Evolutionary conservation across 2,113 vertebrate species (phyloP).

Genomic region (Rutilus rutilus): DNA sequence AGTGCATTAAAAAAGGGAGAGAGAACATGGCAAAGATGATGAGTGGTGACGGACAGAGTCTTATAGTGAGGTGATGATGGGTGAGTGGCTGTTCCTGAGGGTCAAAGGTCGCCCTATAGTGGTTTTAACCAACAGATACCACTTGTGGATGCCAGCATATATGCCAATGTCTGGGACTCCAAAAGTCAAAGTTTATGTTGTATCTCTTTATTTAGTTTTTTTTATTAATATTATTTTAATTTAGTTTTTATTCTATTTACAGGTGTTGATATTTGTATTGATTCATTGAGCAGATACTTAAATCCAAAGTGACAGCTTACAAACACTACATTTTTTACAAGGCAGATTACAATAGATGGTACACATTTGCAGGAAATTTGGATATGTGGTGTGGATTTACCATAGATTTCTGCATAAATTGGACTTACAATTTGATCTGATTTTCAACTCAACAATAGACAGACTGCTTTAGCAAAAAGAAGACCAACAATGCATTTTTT

Average conservation of each 20-base stretch:
- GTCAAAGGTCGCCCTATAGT: conserved; percentile 70
- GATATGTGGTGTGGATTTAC: neutral
- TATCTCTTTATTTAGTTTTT: neutral
- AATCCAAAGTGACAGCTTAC: neutral
- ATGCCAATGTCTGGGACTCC: neutral
- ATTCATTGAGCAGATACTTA: neutral
- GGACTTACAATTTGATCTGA: neutral
- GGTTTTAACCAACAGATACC: conserved; percentile 44
- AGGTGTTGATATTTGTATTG: neutral
- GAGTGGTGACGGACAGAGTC: neutral
- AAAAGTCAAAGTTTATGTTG: neutral
- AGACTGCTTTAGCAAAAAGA: neutral
- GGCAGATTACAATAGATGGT: neutral
- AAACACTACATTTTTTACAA: neutral
- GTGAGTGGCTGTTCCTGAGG: neutral
- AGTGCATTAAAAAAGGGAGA: too few relatives aligned
- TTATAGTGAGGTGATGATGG: neutral
- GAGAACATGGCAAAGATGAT: neutral
- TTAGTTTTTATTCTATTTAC: neutral
- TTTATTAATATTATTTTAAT: neutral
- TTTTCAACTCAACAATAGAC: neutral
- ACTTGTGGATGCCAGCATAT: neutral
- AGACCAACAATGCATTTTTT: too few relatives aligned
- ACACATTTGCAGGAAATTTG: neutral
- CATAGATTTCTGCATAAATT: neutral